A percentile compares a stretch with the other conserved stretches of the same genome.
Evolutionary conservation across 2,888 invertebrate genomes (phyloP).

Genomic region (Scrobipalpa costella): DNA sequence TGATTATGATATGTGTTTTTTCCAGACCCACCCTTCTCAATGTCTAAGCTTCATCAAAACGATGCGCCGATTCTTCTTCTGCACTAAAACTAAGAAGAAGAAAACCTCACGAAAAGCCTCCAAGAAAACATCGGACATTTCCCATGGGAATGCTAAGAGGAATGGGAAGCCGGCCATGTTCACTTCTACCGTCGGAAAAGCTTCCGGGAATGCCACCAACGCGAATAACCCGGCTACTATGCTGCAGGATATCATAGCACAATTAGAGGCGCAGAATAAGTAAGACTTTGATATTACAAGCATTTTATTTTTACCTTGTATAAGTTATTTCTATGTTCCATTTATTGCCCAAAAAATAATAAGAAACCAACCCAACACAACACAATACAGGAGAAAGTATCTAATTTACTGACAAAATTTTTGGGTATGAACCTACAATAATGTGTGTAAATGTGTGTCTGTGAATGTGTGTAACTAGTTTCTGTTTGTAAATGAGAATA

Average conservation of each 20-base stretch:
- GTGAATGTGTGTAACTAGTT: no score
- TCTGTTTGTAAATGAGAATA: no score
- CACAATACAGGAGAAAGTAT: no score
- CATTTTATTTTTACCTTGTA: no score
- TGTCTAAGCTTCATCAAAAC: constrained; percentile 70
- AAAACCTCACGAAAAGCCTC: constrained; percentile 42
- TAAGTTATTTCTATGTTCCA: no score
- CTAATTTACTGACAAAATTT: no score
- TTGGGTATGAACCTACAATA: no score
- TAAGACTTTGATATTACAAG: no score
- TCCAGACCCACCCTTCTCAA: constrained; percentile 68
- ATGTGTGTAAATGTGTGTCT: no score
- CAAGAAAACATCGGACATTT: constrained; percentile 45
- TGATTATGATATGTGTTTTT: no score
- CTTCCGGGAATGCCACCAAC: constrained; percentile 59
- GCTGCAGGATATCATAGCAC: constrained; percentile 85
- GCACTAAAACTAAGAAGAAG: constrained; percentile 68
- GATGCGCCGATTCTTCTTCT: constrained; percentile 72
- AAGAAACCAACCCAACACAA: no score
- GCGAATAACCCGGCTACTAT: constrained; percentile 80
- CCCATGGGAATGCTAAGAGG: constrained; percentile 41
- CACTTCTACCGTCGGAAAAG: constrained; percentile 74
- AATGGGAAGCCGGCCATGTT: constrained; percentile 61
- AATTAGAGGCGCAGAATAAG: constrained; percentile 85
- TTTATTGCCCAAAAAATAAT: no score